Base-by-base conservation (phyloP, 1,140 invertebrate genomes). In the Hestina assimilis region DNA sequence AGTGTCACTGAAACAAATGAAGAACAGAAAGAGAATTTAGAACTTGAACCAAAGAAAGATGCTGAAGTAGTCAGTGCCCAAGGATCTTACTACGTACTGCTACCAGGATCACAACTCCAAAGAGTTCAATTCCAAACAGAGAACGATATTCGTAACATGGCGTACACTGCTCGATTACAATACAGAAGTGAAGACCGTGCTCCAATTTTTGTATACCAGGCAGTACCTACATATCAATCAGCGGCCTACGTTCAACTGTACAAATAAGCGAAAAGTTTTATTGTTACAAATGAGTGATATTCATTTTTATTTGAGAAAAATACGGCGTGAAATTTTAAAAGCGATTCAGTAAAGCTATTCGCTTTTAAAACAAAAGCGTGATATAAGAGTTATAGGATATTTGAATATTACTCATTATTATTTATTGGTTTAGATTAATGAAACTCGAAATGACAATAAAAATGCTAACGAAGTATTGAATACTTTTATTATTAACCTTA, bases 121-220 rank as follows among this genome's bases (percentile, higher is more conserved):
- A 58, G 76, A 50, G 76, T 87, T 1, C 81, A 83, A 53, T 87
- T 80, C 69, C 66, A 77, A 19, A 87, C 84, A 1, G 76, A 85
- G 31, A 85, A 84, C 31, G 84, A 87, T 31, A 15, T 79, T 3
- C 69, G 72, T 17, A 87, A 86, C 45, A 87, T 87, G 84, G 84
- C 84, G 3, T 87, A 87, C 51, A 84, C 84, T 1, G 84, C 84
- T 19, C 72, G 74, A 48, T 68, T 87, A 15, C 81, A 83, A 23
- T 85, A 87, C 70, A 77, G 42, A 29, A 69, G 67, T 17, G 84
- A 83, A 64, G 83, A 87, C 38, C 72, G 76, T 4, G 83, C 81
- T 0, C 83, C 84, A 0, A 56, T 85, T 11, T 86, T 74, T 51
- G 78, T 84, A 8, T 87, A 87, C 45, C 73, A 72, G 4, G 69